Evolutionary conservation across 2,113 vertebrate genomes (phyloP), one percentile per base, ranked within the genome.

Genomic region (Macaca nemestrina): DNA sequence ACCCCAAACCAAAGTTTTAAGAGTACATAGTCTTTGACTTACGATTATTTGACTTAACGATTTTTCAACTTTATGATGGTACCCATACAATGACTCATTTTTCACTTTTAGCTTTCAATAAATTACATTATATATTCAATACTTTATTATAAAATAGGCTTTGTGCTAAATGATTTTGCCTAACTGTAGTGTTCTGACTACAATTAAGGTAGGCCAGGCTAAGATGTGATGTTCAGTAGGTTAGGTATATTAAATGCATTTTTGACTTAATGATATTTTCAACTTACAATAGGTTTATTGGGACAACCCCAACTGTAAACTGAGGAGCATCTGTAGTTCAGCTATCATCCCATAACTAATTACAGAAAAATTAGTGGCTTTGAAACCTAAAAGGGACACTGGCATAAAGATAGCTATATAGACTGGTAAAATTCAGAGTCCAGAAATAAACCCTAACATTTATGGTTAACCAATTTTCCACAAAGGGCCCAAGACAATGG

Each of bases 1-100:
- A 90, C 4, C 22, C 17, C 40, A 94, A 90, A 83, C 73, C 38
- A 83, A 96, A 95, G 90, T 48, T 72, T 61, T 48, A 90, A 76
- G 4, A 94, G 8, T 25, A 88, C 14, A 78, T 1, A 48, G 75
- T 25, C 75, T 45, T 30, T 32, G 43, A 78, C 27, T 32, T 48
- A 78, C 2, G 27, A 43, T 75, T 23, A 48, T 32, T 48, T 45
- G 43, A 78, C 43, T 78, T 78, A 32, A 64, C 4, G 1, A 78
- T 78, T 78, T 76, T 78, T 78, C 75, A 78, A 32, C 75, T 48
- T 78, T 17, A 78, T 1, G 27, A 48, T 48, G 43, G 27, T 18
- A 48, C 14, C 43, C 16, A 48, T 30, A 48, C 43, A 78, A 48
- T 45, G 27, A 32, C 48, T 48, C 43, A 27, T 78, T 78, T 78